Conservation (phyloP, 2,113 vertebrate species). For the Sceloporus tristichus region DNA sequence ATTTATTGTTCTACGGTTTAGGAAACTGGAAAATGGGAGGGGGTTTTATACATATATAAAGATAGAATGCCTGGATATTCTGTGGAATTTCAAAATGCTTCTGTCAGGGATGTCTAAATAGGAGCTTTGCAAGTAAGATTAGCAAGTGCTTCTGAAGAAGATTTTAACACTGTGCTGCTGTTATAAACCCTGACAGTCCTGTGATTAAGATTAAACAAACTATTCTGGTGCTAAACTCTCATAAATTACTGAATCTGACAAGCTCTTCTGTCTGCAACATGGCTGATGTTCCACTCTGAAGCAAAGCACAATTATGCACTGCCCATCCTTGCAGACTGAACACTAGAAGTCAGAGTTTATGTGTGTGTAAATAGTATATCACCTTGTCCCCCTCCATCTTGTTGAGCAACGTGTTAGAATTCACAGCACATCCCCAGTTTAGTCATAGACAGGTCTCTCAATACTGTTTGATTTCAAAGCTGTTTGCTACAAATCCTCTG, state of each 20-base stretch:
- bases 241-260: slow-evolving; percentile 31
- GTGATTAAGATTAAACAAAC: slow-evolving; percentile 53
- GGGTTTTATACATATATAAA: not conserved
- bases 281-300: slow-evolving; percentile 34
- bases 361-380: slow-evolving; percentile 1
- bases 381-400: not conserved
- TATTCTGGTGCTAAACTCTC: slow-evolving; percentile 46
- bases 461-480: slow-evolving; percentile 57
- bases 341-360: slow-evolving; percentile 16
- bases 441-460: slow-evolving; percentile 39
- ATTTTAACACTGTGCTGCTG: slow-evolving; percentile 38
- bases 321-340: slow-evolving; percentile 18
- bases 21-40: not conserved
- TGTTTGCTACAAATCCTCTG: slow-evolving; percentile 70
- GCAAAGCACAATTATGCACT: not conserved
- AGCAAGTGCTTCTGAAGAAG: slow-evolving; percentile 46
- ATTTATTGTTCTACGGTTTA: slow-evolving; percentile 44
- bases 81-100: slow-evolving; percentile 1
- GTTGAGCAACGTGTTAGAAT: slow-evolving; percentile 43
- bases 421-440: slow-evolving; percentile 44
- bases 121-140: slow-evolving; percentile 25
- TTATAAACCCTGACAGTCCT: slow-evolving; percentile 41
- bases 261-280: not conserved
- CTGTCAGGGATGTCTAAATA: not conserved
- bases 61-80: slow-evolving; percentile 33